Base-by-base conservation (phyloP, 2,888 invertebrate genomes). In the Volucella inflata region DNA sequence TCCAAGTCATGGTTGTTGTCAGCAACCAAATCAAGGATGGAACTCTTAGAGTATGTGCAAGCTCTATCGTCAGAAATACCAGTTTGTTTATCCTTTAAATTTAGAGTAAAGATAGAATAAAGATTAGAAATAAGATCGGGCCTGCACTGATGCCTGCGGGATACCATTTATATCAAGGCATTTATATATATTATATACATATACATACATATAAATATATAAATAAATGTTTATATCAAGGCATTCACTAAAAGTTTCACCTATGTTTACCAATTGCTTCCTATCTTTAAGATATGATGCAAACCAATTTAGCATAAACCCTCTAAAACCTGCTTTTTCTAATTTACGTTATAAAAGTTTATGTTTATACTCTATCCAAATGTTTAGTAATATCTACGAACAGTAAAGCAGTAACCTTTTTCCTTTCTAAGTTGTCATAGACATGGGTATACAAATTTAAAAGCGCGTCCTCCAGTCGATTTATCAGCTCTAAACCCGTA, bases 81-180 rank as follows among this genome's bases (percentile, higher is more conserved):
- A 11, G 11, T 44, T 44, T 44, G 44, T 44, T 4, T 44, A 9
- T 10, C 44, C 11, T 44, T 44, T n/a, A 44, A 44, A 10, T 44
- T 44, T 44, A 12, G 44, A 11, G 2, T 44, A 44, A 44, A 44
- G 44, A 44, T 44, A 44, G 44, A 44, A 57, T 57, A 16, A 40
- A 59, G 4, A 60, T 12, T 0, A 60, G 44, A 11, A 60, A 60
- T n/a, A 60, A 46, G 30, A 60, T 12, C 8, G 60, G 60, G 2
- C 60, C 38, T 40, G 16, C 40, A 57, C 40, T 40, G 16, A 57
- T 2, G 40, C 57, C 4, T 57, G 57, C 4, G 44, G 60, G 2
- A 60, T 30, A 44, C 60, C 60, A n/a, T n/a, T n/a, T n/a, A n/a
- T n/a, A n/a, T n/a, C n/a, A n/a, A n/a, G n/a, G n/a, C n/a, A n/a